Conservation (phyloP, 2,888 invertebrate genomes). For the Dryococelus australis region DNA sequence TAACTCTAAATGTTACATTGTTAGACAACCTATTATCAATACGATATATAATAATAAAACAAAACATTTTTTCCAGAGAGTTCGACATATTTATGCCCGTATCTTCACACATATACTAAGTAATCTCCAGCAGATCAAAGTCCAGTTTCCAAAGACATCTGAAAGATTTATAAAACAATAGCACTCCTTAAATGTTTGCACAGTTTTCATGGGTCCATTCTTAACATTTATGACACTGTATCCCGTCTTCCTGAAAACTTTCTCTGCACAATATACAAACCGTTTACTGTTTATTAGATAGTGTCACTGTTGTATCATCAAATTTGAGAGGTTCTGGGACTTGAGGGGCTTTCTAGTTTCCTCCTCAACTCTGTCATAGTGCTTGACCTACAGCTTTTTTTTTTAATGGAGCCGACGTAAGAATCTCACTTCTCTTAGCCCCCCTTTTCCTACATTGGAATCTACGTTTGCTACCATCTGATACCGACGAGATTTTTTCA, state of each 20-base stretch:
- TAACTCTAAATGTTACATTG: too few species aligned
- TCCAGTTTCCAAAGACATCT: background rate
- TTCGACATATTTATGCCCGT: too few species aligned
- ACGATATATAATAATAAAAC: too few species aligned
- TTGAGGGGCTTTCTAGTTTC: background rate
- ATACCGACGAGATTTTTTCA: background rate
- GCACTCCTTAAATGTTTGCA: background rate
- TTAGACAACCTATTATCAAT: too few species aligned
- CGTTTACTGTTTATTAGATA: conserved; percentile 1
- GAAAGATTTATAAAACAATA: background rate
- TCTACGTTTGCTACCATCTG: background rate
- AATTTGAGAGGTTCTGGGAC: background rate
- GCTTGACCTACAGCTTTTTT: background rate
- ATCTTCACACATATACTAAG: too few species aligned
- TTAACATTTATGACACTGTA: conserved; percentile 16
- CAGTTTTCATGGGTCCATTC: conserved; percentile 32
- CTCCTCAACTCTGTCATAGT: background rate
- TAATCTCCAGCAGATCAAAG: too few species aligned
- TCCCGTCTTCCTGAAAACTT: conserved; percentile 33
- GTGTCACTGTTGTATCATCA: background rate
- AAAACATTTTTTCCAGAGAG: too few species aligned
- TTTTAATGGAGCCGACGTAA: background rate
- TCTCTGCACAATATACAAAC: conserved; percentile 30
- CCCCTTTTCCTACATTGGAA: background rate
- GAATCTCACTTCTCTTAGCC: conserved; percentile 21